Percentiles rank a stretch among this genome's conserved stretches.
Conservation (phyloP, 2,888 invertebrate genomes). For the Ectropis crepuscularia region DNA sequence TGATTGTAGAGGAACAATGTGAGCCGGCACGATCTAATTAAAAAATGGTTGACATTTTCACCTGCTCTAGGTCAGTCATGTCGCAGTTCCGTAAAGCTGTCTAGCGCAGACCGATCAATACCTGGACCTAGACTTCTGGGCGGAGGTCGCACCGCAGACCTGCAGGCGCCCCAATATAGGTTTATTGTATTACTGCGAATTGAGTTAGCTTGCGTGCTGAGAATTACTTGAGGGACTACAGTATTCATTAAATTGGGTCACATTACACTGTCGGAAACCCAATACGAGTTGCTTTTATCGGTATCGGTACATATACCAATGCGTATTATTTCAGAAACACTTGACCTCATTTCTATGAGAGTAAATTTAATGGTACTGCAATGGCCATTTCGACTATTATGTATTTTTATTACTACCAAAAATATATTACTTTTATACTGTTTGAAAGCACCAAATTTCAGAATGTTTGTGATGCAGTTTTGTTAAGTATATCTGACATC, state of each 20-base stretch:
- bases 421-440: too few relatives aligned
- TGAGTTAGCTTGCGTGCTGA: constrained; percentile 34
- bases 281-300: constrained; percentile 14
- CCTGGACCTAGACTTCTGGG: constrained; percentile 54
- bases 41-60: background rate
- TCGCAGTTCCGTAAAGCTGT: constrained; percentile 50
- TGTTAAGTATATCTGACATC: too few relatives aligned
- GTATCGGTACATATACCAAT: background rate
- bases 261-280: constrained; percentile 14
- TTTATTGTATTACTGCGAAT: constrained; percentile 43
- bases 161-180: constrained; percentile 44
- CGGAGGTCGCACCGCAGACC: constrained; percentile 56
- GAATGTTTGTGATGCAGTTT: too few relatives aligned
- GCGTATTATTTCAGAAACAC: constrained; percentile 10
- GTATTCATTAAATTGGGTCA: constrained; percentile 31
- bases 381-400: background rate
- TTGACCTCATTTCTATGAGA: constrained; percentile 7
- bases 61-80: constrained; percentile 39
- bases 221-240: constrained; percentile 39
- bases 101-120: constrained; percentile 59
- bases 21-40: background rate
- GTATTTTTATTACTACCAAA: background rate
- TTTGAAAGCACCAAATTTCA: too few relatives aligned
- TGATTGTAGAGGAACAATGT: too few relatives aligned
- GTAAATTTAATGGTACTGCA: constrained; percentile 1